A percentile compares a stretch with the other conserved stretches of the same genome.
Evolutionary conservation across 2,888 invertebrate genomes (phyloP).

Genomic region (Tetrapedia diversipes): DNA sequence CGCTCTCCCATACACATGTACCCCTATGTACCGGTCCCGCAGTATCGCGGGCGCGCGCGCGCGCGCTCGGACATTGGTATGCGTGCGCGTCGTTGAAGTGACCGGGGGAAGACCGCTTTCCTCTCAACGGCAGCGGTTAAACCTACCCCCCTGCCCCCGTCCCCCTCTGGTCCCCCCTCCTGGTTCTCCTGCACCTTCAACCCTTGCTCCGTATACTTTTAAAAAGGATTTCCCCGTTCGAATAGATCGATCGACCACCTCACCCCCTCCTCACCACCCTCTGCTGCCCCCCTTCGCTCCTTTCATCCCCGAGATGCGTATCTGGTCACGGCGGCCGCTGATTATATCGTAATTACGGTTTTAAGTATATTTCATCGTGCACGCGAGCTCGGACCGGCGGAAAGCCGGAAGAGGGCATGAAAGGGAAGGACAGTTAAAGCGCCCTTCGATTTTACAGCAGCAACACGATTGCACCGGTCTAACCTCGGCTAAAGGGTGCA

Average conservation of each 20-base stretch:
- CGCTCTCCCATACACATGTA: slow-evolving; percentile 14
- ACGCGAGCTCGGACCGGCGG: slow-evolving; percentile 67
- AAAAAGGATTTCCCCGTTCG: slow-evolving; percentile 71
- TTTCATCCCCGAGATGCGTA: slow-evolving; percentile 70
- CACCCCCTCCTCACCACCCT: too few species aligned
- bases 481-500: neutral
- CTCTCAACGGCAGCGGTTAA: slow-evolving; percentile 57
- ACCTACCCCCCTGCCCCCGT: slow-evolving; percentile 33
- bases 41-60: neutral
- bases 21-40: slow-evolving; percentile 7
- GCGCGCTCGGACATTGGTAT: slow-evolving; percentile 8
- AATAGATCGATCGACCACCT: slow-evolving; percentile 79
- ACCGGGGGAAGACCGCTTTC: slow-evolving; percentile 58
- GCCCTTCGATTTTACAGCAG: slow-evolving; percentile 73
- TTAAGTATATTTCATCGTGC: slow-evolving; percentile 80
- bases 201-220: slow-evolving; percentile 65
- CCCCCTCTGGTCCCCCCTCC: too few species aligned
- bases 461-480: slow-evolving; percentile 42
- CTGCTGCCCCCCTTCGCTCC: slow-evolving; percentile 43
- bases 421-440: slow-evolving; percentile 63
- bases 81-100: slow-evolving; percentile 22
- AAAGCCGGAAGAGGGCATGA: slow-evolving; percentile 24
- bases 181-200: slow-evolving; percentile 52
- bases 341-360: slow-evolving; percentile 80
- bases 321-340: slow-evolving; percentile 78